These are phyloP conservation scores for Craniophora ligustri DNA, from an alignment of 2,888 invertebrate species.

Conservation along the genomic window DNA sequence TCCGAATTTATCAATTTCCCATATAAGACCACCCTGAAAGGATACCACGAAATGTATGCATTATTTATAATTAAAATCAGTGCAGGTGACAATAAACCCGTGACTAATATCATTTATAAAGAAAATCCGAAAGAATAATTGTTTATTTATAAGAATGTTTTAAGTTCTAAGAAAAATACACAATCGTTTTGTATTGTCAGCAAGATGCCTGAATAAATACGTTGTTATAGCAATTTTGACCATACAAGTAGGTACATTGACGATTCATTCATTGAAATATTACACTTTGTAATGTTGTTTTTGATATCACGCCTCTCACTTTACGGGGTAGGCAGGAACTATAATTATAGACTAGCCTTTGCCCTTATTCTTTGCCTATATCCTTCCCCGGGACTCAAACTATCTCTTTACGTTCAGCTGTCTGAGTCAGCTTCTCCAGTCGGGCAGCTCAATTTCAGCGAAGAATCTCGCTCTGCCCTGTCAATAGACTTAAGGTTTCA, in stretches of 20 bases:
- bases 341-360: too few species aligned
- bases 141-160: conserved; percentile 24
- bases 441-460: too few species aligned
- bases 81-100: conserved; percentile 43
- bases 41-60: not conserved
- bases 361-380: too few species aligned
- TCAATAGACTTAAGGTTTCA: too few species aligned
- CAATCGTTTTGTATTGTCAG: conserved; percentile 37
- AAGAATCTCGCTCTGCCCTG: too few species aligned
- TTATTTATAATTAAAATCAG: conserved; percentile 2
- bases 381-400: too few species aligned
- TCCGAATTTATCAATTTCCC: not conserved
- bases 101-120: conserved; percentile 48
- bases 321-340: too few species aligned
- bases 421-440: too few species aligned
- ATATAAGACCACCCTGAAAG: conserved; percentile 39
- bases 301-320: too few species aligned
- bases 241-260: conserved; percentile 11
- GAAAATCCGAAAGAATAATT: conserved; percentile 40
- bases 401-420: too few species aligned
- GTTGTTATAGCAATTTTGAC: conserved; percentile 1
- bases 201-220: too few species aligned
- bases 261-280: conserved; percentile 47
- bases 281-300: conserved; percentile 6
- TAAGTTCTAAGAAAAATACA: conserved; percentile 51